Evolutionary conservation across 2,113 vertebrate species (phyloP).

Genomic region (Strix aluco): DNA sequence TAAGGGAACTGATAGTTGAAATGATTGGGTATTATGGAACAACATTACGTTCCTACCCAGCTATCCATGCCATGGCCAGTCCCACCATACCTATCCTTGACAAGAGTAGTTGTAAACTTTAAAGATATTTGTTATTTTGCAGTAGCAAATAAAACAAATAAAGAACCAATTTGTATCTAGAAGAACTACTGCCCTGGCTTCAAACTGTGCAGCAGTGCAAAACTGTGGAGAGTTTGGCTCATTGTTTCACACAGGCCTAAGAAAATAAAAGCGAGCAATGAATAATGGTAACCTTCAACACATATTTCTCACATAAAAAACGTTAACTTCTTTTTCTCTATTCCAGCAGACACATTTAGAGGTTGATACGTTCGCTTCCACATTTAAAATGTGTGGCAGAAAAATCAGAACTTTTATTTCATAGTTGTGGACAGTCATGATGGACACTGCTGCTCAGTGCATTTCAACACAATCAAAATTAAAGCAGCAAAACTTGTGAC

Average conservation of each 20-base stretch:
- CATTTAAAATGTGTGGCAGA: background rate
- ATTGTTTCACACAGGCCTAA: background rate
- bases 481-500: background rate
- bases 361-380: background rate
- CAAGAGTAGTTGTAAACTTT: background rate
- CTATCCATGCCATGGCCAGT: background rate
- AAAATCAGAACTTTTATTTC: background rate
- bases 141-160: conserved; percentile 7
- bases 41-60: background rate
- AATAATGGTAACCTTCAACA: background rate
- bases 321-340: background rate
- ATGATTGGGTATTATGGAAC: background rate
- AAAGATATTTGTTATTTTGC: background rate
- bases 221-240: background rate
- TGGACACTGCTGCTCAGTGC: background rate
- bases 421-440: too few relatives aligned
- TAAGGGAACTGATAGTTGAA: background rate
- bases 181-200: background rate
- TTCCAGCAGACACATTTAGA: background rate
- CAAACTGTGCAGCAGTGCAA: background rate
- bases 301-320: background rate
- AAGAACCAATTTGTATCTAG: background rate
- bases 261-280: background rate
- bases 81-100: background rate
- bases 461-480: background rate